A percentile compares a stretch with the other conserved stretches of the same genome.
These are phyloP conservation scores for Sphyrna mokarran DNA, from an alignment of 2,113 vertebrate genomes.

Conservation along the genomic window DNA sequence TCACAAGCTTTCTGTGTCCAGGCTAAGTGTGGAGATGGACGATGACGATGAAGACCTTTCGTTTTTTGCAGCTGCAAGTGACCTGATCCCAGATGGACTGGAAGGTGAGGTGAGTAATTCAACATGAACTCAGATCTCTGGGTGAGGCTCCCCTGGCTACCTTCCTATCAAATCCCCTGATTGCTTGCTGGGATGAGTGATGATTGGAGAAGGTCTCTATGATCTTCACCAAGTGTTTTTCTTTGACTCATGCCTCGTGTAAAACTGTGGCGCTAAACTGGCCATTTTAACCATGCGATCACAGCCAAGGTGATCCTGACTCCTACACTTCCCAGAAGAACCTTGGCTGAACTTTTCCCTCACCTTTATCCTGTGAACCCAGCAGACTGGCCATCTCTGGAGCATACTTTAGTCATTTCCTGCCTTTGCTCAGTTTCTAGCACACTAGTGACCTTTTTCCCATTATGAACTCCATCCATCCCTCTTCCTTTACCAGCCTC, in stretches of 20 bases:
- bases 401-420: neutral
- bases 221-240: neutral
- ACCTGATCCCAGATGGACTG: slow-evolving; percentile 58
- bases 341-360: neutral
- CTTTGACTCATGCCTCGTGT: neutral
- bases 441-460: too few relatives aligned
- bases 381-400: neutral
- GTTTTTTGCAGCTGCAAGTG: slow-evolving; percentile 66
- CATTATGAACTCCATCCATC: neutral
- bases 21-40: slow-evolving; percentile 66
- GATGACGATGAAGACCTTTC: slow-evolving; percentile 51
- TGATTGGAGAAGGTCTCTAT: neutral
- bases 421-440: neutral
- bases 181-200: neutral
- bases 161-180: neutral
- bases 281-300: neutral
- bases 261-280: too few relatives aligned
- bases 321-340: neutral
- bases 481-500: neutral
- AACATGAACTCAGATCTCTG: neutral
- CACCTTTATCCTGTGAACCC: neutral
- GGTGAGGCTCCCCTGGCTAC: neutral
- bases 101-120: slow-evolving; percentile 47
- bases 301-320: neutral
- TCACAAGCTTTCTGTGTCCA: slow-evolving; percentile 44